These are phyloP conservation scores for Branchellion lobata DNA, from an alignment of 2,888 invertebrate species.

Conservation along the genomic window DNA sequence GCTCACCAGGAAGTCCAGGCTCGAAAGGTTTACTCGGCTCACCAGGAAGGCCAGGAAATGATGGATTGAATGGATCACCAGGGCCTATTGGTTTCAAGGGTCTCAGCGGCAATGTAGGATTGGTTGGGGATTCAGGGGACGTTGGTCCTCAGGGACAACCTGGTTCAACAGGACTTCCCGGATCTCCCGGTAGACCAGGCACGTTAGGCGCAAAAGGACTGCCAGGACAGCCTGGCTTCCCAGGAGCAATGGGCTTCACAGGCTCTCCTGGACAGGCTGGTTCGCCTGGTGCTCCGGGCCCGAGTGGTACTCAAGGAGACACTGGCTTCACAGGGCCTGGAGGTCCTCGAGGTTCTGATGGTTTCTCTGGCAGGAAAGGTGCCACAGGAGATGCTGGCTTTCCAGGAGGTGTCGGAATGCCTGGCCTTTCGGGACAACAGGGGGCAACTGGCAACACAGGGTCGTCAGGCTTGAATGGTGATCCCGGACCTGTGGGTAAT, in stretches of 20 bases:
- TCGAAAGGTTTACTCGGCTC: neutral
- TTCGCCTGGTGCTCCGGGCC: conserved; percentile 40
- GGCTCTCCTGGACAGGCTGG: conserved; percentile 42
- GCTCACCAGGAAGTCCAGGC: neutral
- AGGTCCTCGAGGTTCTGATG: conserved; percentile 32
- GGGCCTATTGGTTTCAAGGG: conserved; percentile 1
- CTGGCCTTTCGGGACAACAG: neutral
- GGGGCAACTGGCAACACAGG: conserved; percentile 18
- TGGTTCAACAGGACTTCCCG: conserved; percentile 38
- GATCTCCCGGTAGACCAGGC: conserved; percentile 15
- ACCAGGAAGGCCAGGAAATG: conserved; percentile 42
- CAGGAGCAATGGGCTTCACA: conserved; percentile 26
- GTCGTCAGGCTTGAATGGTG: conserved; percentile 10
- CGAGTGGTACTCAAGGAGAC: conserved; percentile 33
- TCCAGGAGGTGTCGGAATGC: neutral
- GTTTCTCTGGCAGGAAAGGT: conserved; percentile 24
- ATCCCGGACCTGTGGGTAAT: neutral
- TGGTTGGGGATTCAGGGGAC: neutral
- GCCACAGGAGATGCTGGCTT: neutral
- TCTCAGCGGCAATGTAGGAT: neutral
- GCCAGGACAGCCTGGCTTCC: conserved; percentile 16
- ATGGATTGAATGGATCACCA: conserved; percentile 31
- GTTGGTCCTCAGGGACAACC: conserved; percentile 36
- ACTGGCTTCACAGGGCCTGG: conserved; percentile 23
- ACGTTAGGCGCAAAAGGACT: neutral